These are phyloP conservation scores for Hirtodrosophila duncani DNA, from an alignment of 2,888 invertebrate genomes.

Conservation along the genomic window DNA sequence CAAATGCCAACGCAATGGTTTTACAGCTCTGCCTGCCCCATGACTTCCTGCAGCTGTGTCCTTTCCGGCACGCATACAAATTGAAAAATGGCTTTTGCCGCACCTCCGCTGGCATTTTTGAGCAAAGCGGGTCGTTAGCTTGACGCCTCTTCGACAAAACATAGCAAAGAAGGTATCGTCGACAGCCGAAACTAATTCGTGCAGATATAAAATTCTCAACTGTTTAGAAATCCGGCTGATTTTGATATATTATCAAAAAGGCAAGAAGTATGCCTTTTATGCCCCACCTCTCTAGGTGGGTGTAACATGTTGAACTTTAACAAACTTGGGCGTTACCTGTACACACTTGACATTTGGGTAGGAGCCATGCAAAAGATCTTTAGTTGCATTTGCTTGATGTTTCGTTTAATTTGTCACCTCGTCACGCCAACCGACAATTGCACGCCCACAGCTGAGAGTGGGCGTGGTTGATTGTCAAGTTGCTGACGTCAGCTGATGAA, in stretches of 20 bases:
- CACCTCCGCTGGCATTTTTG: conserved; percentile 62
- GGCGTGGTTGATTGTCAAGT: conserved; percentile 34
- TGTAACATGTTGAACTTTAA: no score
- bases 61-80: conserved; percentile 59
- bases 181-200: conserved; percentile 2
- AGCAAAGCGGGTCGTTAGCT: conserved; percentile 56
- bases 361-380: conserved; percentile 13
- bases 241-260: no score
- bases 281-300: no score
- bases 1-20: conserved; percentile 4
- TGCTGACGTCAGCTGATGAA: conserved; percentile 55
- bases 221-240: conserved; percentile 18
- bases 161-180: conserved; percentile 4
- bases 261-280: no score
- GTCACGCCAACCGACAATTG: conserved; percentile 10
- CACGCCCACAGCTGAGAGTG: conserved; percentile 28
- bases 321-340: conserved; percentile 32
- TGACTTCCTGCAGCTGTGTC: conserved; percentile 36
- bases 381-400: conserved; percentile 27
- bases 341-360: conserved; percentile 22
- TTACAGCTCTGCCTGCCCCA: neutral
- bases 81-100: conserved; percentile 66
- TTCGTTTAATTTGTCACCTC: conserved; percentile 63
- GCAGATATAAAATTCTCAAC: conserved; percentile 15
- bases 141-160: conserved; percentile 26